These are phyloP conservation scores for Caenorhabditis wallacei DNA, from an alignment of 2,888 invertebrate genomes.

Conservation along the genomic window DNA sequence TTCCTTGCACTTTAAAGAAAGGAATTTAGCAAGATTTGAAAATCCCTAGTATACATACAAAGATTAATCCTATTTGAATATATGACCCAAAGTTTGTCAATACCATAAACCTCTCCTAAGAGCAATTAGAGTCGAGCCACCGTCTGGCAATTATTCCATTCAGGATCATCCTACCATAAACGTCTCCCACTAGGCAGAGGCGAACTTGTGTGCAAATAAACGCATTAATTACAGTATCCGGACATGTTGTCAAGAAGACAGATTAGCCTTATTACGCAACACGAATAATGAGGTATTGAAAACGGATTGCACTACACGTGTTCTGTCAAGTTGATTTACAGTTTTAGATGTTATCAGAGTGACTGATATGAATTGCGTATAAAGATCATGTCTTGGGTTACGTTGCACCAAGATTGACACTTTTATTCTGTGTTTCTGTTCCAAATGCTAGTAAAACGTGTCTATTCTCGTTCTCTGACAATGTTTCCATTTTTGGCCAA, in stretches of 20 bases:
- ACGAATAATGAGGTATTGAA: slow-evolving; percentile 40
- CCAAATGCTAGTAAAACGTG: not conserved
- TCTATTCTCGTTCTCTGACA: slow-evolving; percentile 6
- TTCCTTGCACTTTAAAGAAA: not conserved
- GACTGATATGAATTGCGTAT: not conserved
- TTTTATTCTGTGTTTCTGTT: not conserved
- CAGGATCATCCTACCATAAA: slow-evolving; percentile 55
- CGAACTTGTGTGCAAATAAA: slow-evolving; percentile 27
- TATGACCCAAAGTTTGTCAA: slow-evolving; percentile 24
- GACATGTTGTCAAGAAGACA: slow-evolving; percentile 43
- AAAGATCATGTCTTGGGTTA: not conserved
- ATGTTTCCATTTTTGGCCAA: too few relatives aligned
- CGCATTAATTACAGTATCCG: slow-evolving; percentile 53
- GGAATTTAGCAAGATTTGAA: too few relatives aligned
- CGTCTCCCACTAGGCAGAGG: slow-evolving; percentile 21
- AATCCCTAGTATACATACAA: too few relatives aligned
- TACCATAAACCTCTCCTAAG: slow-evolving; percentile 9
- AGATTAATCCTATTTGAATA: slow-evolving; percentile 1
- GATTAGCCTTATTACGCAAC: slow-evolving; percentile 41
- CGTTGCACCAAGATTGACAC: not conserved
- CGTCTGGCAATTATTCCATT: slow-evolving; percentile 47
- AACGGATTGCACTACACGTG: slow-evolving; percentile 34
- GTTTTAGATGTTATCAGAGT: slow-evolving; percentile 31
- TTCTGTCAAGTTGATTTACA: slow-evolving; percentile 14
- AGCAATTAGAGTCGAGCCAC: slow-evolving; percentile 26